These are phyloP conservation scores for Dendrolimus pini DNA, from an alignment of 2,888 invertebrate genomes.

Conservation along the genomic window DNA sequence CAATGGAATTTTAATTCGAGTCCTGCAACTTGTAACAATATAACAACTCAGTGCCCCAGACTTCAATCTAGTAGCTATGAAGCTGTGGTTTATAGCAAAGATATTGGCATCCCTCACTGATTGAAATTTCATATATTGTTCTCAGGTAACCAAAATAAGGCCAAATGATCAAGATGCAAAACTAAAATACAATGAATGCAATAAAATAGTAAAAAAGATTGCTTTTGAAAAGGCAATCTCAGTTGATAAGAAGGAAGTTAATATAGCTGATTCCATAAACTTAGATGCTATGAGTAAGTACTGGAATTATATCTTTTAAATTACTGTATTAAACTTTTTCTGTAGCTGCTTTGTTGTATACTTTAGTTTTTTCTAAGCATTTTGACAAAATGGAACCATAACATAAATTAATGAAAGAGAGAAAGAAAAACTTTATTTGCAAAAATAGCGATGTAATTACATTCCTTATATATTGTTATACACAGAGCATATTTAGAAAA, in stretches of 20 bases:
- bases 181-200: constrained; percentile 94
- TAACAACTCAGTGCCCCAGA: too few species aligned
- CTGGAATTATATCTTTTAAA: neutral
- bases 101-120: too few species aligned
- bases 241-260: constrained; percentile 91
- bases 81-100: too few species aligned
- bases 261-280: constrained; percentile 91
- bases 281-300: constrained; percentile 92
- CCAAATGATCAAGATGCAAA: constrained; percentile 97
- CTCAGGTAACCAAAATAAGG: constrained; percentile 90
- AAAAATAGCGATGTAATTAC: too few species aligned
- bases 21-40: too few species aligned
- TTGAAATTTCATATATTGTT: constrained; percentile 9
- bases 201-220: constrained; percentile 94
- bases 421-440: too few species aligned
- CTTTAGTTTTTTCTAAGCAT: neutral
- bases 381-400: too few species aligned
- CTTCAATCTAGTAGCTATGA: too few species aligned
- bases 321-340: neutral
- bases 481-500: too few species aligned
- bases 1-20: too few species aligned
- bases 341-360: neutral
- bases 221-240: constrained; percentile 98
- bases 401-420: too few species aligned
- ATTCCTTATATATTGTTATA: too few species aligned